Conservation (phyloP, 2,888 invertebrate genomes). For the Resseliella maxima region DNA sequence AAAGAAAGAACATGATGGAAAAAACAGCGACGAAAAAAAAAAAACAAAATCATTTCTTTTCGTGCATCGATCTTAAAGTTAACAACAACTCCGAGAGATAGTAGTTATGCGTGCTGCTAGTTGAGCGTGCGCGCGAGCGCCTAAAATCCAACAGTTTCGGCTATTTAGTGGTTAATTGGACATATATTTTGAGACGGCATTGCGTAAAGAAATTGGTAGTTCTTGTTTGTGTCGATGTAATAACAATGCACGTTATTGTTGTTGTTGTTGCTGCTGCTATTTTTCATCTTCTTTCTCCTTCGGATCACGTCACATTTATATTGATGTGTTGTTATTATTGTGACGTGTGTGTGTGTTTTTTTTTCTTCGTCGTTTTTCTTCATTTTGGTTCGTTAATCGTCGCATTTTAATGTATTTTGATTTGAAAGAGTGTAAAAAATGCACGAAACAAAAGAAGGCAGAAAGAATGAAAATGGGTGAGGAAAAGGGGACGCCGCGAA, state of each 20-base stretch:
- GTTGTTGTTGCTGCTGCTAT: background rate
- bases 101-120: conserved; percentile 8
- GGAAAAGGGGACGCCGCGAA: background rate
- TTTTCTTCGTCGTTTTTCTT: background rate
- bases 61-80: conserved; percentile 48
- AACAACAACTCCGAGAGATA: background rate
- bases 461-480: background rate
- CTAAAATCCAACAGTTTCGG: background rate
- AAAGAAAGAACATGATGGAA: background rate
- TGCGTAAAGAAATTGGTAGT: conserved; percentile 45
- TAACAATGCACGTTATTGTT: background rate
- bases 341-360: background rate
- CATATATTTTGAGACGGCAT: conserved; percentile 3
- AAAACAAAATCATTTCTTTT: background rate
- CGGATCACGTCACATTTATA: background rate
- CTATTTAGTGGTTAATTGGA: conserved; percentile 55
- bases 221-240: background rate
- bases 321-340: conserved; percentile 26
- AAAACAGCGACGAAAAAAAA: background rate
- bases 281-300: conserved; percentile 37
- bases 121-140: background rate
- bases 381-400: conserved; percentile 22
- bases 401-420: conserved; percentile 51
- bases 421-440: conserved; percentile 16
- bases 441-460: background rate